These are phyloP conservation scores for Eumacrocentrus americanus DNA, from an alignment of 2,888 invertebrate genomes.

Conservation along the genomic window DNA sequence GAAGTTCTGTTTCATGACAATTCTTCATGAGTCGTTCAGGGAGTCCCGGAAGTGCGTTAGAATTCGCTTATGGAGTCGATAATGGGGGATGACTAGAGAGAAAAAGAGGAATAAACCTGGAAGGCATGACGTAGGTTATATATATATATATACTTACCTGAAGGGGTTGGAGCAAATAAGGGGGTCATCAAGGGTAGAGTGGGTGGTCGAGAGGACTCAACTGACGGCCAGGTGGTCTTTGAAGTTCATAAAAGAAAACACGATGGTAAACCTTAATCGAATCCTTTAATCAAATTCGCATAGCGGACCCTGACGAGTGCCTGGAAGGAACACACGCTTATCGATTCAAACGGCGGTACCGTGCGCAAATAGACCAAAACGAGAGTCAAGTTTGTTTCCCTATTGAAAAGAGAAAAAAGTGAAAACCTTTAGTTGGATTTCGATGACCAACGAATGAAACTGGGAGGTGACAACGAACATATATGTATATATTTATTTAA, in stretches of 20 bases:
- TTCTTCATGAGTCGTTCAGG: too few relatives aligned
- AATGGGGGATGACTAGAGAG: too few relatives aligned
- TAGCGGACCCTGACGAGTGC: conserved; percentile 33
- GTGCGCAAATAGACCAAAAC: conserved; percentile 15
- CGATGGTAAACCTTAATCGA: conserved; percentile 50
- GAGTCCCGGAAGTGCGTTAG: too few relatives aligned
- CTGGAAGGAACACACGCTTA: conserved; percentile 38
- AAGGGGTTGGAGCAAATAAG: background rate
- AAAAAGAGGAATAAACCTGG: too few relatives aligned
- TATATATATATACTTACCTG: too few relatives aligned
- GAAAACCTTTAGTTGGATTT: background rate
- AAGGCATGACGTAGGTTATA: too few relatives aligned
- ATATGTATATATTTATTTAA: too few relatives aligned
- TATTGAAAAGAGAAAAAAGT: background rate
- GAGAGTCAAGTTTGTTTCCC: background rate
- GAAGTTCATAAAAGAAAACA: conserved; percentile 43
- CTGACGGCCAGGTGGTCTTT: conserved; percentile 34
- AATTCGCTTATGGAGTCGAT: too few relatives aligned
- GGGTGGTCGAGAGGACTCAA: background rate
- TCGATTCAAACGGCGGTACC: conserved; percentile 46
- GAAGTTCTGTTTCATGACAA: too few relatives aligned
- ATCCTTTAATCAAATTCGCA: conserved; percentile 49
- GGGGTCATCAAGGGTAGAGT: conserved; percentile 1
- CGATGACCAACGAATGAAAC: too few relatives aligned
- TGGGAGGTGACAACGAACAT: too few relatives aligned